A percentile compares a stretch with the other conserved stretches of the same genome.
These are phyloP conservation scores for Petroica traversi DNA, from an alignment of 2,113 vertebrate genomes.

Conservation along the genomic window DNA sequence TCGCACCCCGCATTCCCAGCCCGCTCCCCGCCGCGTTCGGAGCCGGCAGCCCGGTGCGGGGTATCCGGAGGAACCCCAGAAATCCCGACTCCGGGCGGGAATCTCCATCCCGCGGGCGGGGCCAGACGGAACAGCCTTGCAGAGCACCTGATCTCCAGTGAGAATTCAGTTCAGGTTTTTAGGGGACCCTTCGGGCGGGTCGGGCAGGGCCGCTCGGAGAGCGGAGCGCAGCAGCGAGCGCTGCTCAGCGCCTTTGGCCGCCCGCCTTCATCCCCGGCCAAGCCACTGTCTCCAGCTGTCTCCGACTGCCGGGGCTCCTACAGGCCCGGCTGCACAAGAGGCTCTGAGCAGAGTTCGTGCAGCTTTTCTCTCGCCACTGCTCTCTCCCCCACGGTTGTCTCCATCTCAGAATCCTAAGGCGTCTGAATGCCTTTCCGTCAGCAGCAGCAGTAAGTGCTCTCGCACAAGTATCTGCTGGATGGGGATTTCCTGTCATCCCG, in stretches of 20 bases:
- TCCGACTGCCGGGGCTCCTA: slow-evolving; percentile 72
- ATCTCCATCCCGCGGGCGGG: neutral
- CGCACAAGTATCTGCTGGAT: neutral
- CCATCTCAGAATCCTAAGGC: neutral
- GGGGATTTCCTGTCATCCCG: neutral
- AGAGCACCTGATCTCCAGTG: neutral
- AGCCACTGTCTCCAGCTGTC: slow-evolving; percentile 86
- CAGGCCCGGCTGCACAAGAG: slow-evolving; percentile 47
- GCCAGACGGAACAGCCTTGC: neutral
- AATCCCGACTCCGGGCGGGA: neutral
- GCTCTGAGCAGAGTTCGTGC: neutral
- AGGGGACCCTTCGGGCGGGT: neutral
- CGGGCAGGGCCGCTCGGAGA: neutral
- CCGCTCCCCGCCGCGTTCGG: fast-evolving
- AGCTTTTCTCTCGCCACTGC: neutral
- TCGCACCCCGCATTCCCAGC: neutral
- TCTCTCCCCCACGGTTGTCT: neutral
- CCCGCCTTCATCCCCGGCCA: slow-evolving; percentile 67
- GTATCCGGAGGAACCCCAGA: neutral
- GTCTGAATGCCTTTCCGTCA: neutral
- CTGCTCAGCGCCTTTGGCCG: slow-evolving; percentile 22
- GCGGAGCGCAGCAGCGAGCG: neutral
- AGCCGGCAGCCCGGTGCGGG: neutral
- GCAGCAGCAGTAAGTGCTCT: neutral
- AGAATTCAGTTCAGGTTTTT: neutral